phyloP scores from a whole-genome alignment of 2,797 vertebrate species.

The Sparidentex hasta region DNA sequence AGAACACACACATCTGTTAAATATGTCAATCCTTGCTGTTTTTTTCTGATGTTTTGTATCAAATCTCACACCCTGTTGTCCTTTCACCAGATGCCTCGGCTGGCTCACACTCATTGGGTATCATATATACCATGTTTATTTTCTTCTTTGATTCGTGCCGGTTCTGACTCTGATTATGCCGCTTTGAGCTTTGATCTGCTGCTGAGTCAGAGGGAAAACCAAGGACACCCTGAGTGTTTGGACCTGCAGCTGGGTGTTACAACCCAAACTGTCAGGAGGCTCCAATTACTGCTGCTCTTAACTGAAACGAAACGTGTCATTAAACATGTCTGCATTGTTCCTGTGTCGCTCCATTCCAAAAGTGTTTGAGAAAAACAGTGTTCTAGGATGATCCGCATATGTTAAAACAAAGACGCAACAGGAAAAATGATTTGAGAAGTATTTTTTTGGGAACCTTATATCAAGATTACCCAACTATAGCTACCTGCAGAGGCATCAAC shows the following conservation, averaged over 20 bases:
- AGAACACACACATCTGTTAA: neutral
- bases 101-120: neutral
- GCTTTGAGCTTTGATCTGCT: conserved; percentile 28
- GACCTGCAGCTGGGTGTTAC: conserved; percentile 46
- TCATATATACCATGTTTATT: conserved; percentile 22
- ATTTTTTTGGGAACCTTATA: neutral
- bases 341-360: neutral
- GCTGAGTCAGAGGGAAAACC: conserved; percentile 12
- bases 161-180: conserved; percentile 38
- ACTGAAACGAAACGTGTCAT: conserved; percentile 1
- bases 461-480: neutral
- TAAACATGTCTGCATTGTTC: neutral
- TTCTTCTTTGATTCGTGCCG: neutral
- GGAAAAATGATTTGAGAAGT: neutral
- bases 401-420: neutral
- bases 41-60: neutral
- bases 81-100: conserved; percentile 6
- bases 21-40: neutral
- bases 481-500: too few species aligned
- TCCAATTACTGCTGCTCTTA: conserved; percentile 25
- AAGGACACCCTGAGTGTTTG: conserved; percentile 35
- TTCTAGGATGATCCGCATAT: conserved; percentile 19
- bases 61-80: neutral
- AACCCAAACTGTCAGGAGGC: conserved; percentile 27
- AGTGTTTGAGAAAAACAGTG: neutral